Base-by-base conservation (phyloP, 2,888 invertebrate genomes). In the Lepidonotus clava region DNA sequence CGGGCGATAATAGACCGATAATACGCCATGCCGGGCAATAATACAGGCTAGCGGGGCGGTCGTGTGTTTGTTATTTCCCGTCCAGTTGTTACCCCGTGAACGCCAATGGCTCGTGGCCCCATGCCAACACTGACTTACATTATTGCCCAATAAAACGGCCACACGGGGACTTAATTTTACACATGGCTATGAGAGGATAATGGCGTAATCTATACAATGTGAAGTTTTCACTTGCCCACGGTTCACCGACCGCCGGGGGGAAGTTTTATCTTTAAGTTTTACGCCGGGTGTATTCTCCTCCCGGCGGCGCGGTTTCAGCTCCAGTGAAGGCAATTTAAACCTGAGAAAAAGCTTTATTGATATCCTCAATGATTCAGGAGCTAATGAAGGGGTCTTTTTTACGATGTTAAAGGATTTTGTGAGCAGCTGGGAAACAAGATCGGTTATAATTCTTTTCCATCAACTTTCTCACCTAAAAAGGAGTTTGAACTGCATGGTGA, bases 121-220 rank as follows among this genome's bases (percentile, higher is more conserved):
- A n/a, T 28, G 80, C 80, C 80, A 80, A 51, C 4, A 41, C 46
- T 51, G 46, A 80, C 80, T 80, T 80, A 80, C 46, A 80, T 80
- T 80, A 80, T 80, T 80, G 46, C 28, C 34, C 80, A 51, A 80
- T 80, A 80, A 41, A 80, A 46, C 51, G 80, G 38, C 80, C 76
- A 76, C 40, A 40, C 76, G 38, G 38, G 51, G 76, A 40, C 38
- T 40, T 76, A 76, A 76, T 76, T 76, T 76, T 76, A 76, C 76
- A 76, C 76, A 76, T 76, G 76, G 40, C 76, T 76, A n/a, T 40
- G n/a, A 38, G 76, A n/a, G 21, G 76, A 76, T 76, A 76, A 76
- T 76, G 76, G 76, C 76, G 28, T 32, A 61, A 61, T 61, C 61
- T 61, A 61, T 61, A 61, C 61, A 61, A n/a, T 32, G 61, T 61